Evolutionary conservation across 1,140 invertebrate genomes (phyloP).

Genomic region (Kradibia gibbosae): DNA sequence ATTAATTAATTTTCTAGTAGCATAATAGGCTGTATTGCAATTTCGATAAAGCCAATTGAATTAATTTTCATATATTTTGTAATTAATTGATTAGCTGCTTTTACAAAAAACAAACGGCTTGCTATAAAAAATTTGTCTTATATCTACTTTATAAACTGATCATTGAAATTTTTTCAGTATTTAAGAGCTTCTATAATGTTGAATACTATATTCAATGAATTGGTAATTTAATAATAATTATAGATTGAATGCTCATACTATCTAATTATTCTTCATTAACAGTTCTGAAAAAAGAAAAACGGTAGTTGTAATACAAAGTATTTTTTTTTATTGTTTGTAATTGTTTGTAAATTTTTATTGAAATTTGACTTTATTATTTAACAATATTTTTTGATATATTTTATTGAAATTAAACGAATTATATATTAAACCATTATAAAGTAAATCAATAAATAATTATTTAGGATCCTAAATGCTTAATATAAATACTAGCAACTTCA

Average conservation of each 20-base stretch:
- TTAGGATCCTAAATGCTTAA: no score
- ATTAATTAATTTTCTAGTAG: constrained; percentile 24
- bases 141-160: background rate
- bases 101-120: background rate
- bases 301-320: background rate
- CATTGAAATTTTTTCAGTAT: background rate
- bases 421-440: no score
- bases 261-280: background rate
- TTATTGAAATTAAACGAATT: no score
- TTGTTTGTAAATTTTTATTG: no score
- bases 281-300: background rate
- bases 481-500: no score
- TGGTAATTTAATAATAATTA: background rate
- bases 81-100: constrained; percentile 9
- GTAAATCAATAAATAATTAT: no score
- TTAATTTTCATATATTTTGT: background rate
- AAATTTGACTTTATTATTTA: no score
- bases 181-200: no score
- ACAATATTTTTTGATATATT: no score
- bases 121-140: background rate
- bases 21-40: constrained; percentile 1
- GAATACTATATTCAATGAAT: background rate
- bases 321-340: no score
- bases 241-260: background rate
- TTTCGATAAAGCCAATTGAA: constrained; percentile 10